phyloP scores from a whole-genome alignment of 2,888 invertebrate species.

The Creontiades dilutus region DNA sequence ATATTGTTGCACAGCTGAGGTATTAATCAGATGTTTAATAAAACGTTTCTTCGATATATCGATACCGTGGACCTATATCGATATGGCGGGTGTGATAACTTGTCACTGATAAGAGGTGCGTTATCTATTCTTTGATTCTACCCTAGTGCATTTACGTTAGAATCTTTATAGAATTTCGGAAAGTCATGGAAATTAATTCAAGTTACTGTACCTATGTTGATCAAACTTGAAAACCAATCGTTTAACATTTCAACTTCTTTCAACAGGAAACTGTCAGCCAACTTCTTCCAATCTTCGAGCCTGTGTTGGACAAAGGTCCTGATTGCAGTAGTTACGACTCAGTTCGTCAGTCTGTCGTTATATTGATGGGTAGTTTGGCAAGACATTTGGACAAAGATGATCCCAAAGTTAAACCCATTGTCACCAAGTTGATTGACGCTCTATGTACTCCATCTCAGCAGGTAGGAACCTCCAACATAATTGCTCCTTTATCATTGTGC shows the following conservation, averaged over 20 bases:
- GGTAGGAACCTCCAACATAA: slow-evolving; percentile 79
- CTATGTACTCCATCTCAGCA: slow-evolving; percentile 98
- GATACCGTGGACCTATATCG: too few relatives aligned
- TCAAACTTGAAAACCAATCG: too few relatives aligned
- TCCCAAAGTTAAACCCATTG: slow-evolving; percentile 94
- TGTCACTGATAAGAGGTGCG: too few relatives aligned
- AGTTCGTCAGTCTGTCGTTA: slow-evolving; percentile 96
- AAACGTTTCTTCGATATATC: too few relatives aligned
- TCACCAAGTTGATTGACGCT: slow-evolving; percentile 92
- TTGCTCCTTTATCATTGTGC: neutral
- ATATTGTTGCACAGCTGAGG: too few relatives aligned
- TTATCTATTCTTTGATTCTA: too few relatives aligned
- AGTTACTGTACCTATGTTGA: too few relatives aligned
- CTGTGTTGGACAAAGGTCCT: slow-evolving; percentile 95
- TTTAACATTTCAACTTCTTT: neutral
- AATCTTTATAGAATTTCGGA: too few relatives aligned
- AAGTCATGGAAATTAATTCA: too few relatives aligned
- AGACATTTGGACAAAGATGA: slow-evolving; percentile 95
- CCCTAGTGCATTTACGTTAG: too few relatives aligned
- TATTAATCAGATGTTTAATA: too few relatives aligned
- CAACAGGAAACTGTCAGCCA: slow-evolving; percentile 84
- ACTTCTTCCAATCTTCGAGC: slow-evolving; percentile 94
- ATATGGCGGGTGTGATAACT: too few relatives aligned
- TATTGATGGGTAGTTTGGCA: slow-evolving; percentile 98
- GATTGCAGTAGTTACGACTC: slow-evolving; percentile 94